These are phyloP conservation scores for Crocallis elinguaria DNA, from an alignment of 2,888 invertebrate species.

Conservation along the genomic window DNA sequence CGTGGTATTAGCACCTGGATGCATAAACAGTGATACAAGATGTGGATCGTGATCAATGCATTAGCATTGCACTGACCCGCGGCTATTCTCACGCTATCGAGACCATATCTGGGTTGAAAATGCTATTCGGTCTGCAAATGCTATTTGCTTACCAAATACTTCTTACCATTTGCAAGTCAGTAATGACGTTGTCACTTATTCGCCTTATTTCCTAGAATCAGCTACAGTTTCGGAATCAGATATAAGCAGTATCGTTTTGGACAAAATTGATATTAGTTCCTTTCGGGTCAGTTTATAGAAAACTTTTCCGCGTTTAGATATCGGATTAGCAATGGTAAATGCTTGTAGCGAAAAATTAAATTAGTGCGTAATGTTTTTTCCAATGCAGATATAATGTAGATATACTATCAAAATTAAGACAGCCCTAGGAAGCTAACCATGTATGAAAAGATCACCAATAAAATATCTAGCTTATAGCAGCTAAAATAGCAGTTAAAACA, in stretches of 20 bases:
- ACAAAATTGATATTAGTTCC: slow-evolving; percentile 2
- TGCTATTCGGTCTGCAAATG: slow-evolving; percentile 23
- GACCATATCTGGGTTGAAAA: slow-evolving; percentile 53
- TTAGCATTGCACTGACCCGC: slow-evolving; percentile 53
- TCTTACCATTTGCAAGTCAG: background rate
- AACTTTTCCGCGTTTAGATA: background rate
- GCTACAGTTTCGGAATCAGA: no score
- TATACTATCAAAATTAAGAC: background rate
- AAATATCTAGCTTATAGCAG: no score
- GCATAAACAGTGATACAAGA: slow-evolving; percentile 20
- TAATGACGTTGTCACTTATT: background rate
- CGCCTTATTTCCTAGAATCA: background rate
- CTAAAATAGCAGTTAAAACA: no score
- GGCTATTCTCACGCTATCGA: slow-evolving; percentile 58
- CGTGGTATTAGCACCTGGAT: slow-evolving; percentile 31
- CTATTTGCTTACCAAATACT: slow-evolving; percentile 15
- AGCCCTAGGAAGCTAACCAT: background rate
- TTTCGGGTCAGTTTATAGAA: background rate
- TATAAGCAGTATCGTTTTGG: background rate
- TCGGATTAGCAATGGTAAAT: background rate
- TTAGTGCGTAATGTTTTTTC: background rate
- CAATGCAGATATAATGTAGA: background rate
- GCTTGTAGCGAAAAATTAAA: background rate
- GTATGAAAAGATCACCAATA: no score
- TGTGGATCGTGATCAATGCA: slow-evolving; percentile 53